Conservation (phyloP, 2,113 vertebrate genomes). For the Cinclus cinclus region DNA sequence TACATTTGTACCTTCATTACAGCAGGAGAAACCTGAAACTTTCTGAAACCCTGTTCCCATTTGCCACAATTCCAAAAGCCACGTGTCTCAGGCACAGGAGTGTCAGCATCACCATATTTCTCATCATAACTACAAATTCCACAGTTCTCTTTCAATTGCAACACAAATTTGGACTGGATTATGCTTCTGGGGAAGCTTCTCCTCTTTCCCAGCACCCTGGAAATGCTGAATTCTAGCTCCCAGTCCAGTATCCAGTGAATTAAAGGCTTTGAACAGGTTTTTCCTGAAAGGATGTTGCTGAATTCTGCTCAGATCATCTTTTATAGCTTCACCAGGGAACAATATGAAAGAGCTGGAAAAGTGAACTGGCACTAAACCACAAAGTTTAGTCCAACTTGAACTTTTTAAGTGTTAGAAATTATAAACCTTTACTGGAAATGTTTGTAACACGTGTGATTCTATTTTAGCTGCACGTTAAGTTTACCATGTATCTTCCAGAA, state of each 20-base stretch:
- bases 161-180: conserved; percentile 8
- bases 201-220: not conserved
- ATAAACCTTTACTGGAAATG: not conserved
- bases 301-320: conserved; percentile 41
- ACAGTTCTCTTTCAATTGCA: not conserved
- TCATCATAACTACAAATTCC: not conserved
- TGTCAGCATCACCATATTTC: not conserved
- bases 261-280: conserved; percentile 62
- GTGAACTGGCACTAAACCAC: not conserved
- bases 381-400: not conserved
- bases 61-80: not conserved
- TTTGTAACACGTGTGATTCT: not conserved
- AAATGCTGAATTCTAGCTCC: conserved; percentile 30
- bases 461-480: not conserved
- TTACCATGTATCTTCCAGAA: not conserved
- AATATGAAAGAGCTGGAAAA: conserved; percentile 32
- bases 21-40: not conserved
- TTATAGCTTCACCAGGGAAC: conserved; percentile 36
- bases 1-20: not conserved
- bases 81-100: not conserved
- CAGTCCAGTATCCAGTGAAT: conserved; percentile 25
- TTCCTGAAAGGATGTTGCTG: conserved; percentile 71
- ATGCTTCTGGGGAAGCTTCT: not conserved
- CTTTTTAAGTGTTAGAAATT: not conserved
- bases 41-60: not conserved